These are phyloP conservation scores for Patella ulyssiponensis DNA, from an alignment of 2,888 invertebrate species.

Conservation along the genomic window DNA sequence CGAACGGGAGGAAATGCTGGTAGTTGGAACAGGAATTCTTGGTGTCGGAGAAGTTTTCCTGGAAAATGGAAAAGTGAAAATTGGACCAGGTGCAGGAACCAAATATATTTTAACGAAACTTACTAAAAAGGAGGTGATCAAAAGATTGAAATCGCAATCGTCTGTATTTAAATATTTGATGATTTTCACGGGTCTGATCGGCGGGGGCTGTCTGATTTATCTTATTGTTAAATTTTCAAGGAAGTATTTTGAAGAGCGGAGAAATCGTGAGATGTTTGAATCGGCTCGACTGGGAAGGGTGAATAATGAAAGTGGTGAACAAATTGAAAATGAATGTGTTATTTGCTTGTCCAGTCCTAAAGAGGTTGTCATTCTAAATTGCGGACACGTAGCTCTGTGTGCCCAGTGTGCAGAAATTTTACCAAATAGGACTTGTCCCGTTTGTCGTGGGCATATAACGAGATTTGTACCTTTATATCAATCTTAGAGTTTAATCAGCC, in stretches of 20 bases:
- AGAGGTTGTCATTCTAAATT: slow-evolving; percentile 89
- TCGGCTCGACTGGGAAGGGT: slow-evolving; percentile 35
- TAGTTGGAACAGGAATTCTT: slow-evolving; percentile 86
- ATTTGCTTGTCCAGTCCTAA: slow-evolving; percentile 89
- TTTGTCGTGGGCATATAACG: slow-evolving; percentile 82
- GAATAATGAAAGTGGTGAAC: slow-evolving; percentile 22
- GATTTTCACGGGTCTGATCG: slow-evolving; percentile 76
- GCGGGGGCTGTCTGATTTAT: slow-evolving; percentile 75
- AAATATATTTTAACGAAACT: slow-evolving; percentile 86
- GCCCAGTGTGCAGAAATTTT: slow-evolving; percentile 87
- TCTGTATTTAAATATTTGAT: slow-evolving; percentile 75
- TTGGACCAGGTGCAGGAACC: slow-evolving; percentile 77
- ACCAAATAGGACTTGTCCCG: slow-evolving; percentile 79
- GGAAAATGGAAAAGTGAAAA: slow-evolving; percentile 79
- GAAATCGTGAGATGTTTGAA: slow-evolving; percentile 31
- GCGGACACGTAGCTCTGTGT: slow-evolving; percentile 92
- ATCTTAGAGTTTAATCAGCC: slow-evolving; percentile 39
- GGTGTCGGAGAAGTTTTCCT: slow-evolving; percentile 84
- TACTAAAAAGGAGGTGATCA: slow-evolving; percentile 82
- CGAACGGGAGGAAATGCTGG: slow-evolving; percentile 88
- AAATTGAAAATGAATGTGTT: slow-evolving; percentile 79
- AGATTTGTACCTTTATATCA: slow-evolving; percentile 77
- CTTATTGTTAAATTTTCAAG: slow-evolving; percentile 75
- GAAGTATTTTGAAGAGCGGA: slow-evolving; percentile 36
- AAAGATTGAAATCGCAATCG: slow-evolving; percentile 81